Base-by-base conservation (phyloP, 2,888 invertebrate genomes). In the Carabus problematicus region DNA sequence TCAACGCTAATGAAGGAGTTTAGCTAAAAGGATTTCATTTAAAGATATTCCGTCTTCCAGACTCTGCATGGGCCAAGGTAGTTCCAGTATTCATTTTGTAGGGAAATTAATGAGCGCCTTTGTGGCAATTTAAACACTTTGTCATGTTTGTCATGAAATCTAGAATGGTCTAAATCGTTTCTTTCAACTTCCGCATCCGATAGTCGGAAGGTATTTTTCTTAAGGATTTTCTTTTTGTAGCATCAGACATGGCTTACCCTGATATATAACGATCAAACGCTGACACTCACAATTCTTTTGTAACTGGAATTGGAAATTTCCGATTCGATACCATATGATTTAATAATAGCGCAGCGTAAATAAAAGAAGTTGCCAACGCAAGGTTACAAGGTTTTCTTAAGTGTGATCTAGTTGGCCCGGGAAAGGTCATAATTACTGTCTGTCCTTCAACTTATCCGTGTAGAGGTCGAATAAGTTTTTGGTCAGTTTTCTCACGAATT, bases 211-310 rank as follows among this genome's bases (percentile, higher is more conserved):
- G 29, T 29, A 29, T 60, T 67, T 67, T 66, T 16, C 67, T 56
- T 40, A 29, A 39, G 19, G 58, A 66, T 58, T 67, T 67, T 67
- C 67, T 67, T 67, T 67, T 59, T 67, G 67, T 58, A 52, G n/a
- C 42, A 42, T 60, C 67, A 29, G 60, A 58, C 42, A 47, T 59
- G 66, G 54, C 56, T 29, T 45, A 41, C 54, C 9, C 59, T 67
- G 60, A 67, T 67, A 67, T 67, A 67, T 67, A 52, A 67, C 67
- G 67, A 67, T 67, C 67, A 67, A 67, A 67, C n/a, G 67, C 67
- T 67, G 67, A 60, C 67, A 67, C 60, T 60, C 54, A 67, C 67
- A 60, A 67, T 60, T 67, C 67, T 67, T 60, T 67, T 67, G 67
- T 67, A 52, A 67, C 67, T 60, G 11, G 19, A 67, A 59, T 29